Percentiles rank a stretch among this genome's conserved stretches.
Evolutionary conservation across 2,797 vertebrate genomes (phyloP).

Genomic region (Diglossa cyanea): DNA sequence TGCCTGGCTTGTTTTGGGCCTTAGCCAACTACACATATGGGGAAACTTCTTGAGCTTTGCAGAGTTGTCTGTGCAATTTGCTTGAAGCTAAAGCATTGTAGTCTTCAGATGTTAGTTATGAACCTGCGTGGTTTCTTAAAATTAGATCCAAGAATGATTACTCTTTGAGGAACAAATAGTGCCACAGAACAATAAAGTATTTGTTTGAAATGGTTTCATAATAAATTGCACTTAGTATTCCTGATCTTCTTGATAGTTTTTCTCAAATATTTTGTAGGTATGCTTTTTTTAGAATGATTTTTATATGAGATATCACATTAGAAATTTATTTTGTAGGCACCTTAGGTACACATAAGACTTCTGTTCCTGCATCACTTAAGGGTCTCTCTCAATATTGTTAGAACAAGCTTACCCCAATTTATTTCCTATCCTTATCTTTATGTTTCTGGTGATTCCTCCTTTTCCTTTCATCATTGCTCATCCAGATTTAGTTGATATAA

Average conservation of each 20-base stretch:
- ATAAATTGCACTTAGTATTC: neutral
- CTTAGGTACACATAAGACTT: neutral
- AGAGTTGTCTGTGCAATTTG: neutral
- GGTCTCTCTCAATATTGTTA: neutral
- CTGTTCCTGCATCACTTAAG: neutral
- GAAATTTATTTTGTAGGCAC: neutral
- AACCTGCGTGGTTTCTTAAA: neutral
- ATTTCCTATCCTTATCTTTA: neutral
- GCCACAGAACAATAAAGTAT: neutral
- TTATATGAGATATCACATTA: neutral
- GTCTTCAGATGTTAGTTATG: neutral
- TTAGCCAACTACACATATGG: neutral
- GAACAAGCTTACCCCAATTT: neutral
- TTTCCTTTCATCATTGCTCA: neutral
- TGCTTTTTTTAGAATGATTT: neutral
- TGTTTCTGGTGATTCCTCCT: neutral
- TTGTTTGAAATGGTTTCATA: neutral
- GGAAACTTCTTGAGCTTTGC: neutral
- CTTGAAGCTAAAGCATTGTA: neutral
- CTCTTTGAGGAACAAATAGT: neutral
- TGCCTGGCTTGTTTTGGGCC: neutral
- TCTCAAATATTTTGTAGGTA: neutral
- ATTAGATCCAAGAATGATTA: neutral
- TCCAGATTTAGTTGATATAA: neutral
- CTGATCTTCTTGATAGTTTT: neutral